A percentile compares a stretch with the other conserved stretches of the same genome.
phyloP scores from a whole-genome alignment of 2,113 vertebrate genomes.

The Microcebus jonahi region DNA sequence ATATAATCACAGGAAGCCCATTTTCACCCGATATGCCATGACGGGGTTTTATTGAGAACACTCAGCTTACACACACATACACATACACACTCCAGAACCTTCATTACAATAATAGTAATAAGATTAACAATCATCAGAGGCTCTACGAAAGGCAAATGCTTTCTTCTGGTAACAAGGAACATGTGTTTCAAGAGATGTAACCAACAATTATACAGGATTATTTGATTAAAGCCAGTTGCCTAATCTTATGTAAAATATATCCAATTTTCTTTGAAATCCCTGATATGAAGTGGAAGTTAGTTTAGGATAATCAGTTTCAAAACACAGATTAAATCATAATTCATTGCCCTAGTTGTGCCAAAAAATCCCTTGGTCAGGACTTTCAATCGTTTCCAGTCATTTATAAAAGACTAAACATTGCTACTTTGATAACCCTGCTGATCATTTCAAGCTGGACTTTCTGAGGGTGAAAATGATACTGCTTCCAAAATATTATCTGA shows the following conservation, averaged over 20 bases:
- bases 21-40: background rate
- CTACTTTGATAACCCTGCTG: conserved; percentile 61
- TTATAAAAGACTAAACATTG: conserved; percentile 58
- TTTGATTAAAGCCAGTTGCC: background rate
- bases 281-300: conserved; percentile 43
- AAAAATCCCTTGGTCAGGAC: conserved; percentile 38
- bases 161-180: conserved; percentile 1
- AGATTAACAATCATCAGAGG: background rate
- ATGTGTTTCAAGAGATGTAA: conserved; percentile 39
- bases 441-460: conserved; percentile 53
- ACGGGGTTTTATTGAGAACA: background rate
- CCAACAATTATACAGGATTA: background rate
- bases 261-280: conserved; percentile 53
- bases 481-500: conserved; percentile 53
- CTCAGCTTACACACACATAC: background rate
- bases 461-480: background rate
- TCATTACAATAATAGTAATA: background rate
- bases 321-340: conserved; percentile 64
- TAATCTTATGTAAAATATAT: conserved; percentile 46
- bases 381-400: conserved; percentile 32
- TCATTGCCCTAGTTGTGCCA: background rate
- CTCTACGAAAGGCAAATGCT: background rate
- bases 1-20: background rate
- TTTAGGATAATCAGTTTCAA: conserved; percentile 60
- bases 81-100: background rate